Evolutionary conservation across 2,888 invertebrate genomes (phyloP), one percentile per base, ranked within the genome.

Genomic region (Yponomeuta plumbellus): DNA sequence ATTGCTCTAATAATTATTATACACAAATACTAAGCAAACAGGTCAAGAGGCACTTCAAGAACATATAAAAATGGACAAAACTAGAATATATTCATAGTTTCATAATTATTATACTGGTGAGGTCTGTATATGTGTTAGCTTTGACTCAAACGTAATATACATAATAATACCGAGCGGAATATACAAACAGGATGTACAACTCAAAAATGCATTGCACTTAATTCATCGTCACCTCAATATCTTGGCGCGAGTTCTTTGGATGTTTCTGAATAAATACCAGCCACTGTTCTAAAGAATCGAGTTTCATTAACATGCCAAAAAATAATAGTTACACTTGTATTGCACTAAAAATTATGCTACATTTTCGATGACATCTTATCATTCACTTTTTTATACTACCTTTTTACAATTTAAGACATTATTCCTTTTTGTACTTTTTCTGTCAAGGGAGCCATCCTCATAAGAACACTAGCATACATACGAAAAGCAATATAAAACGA

Each of bases 291-390:
- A 80, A 76, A 79, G n/a, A 34, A 79, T 77, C n/a, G n/a, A 23
- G 52, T 64, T 64, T 64, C 52, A 63, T 44, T 52, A 64, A 64
- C 57, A 64, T 34, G 57, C 26, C 56, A 64, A 64, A 40, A n/a
- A 57, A 26, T 40, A 57, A n/a, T 21, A 78, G 79, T 80, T 75
- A 80, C 71, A 79, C 76, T 52, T 85, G 44, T 90, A 89, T 90
- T 90, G 89, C 89, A 89, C 89, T 88, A 86, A 76, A 76, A 75
- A 85, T 85, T 88, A 88, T 83, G 86, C 86, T 88, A 87, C 63
- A 76, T 73, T 79, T 80, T 78, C 74, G 73, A 76, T 71, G 74
- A 74, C 74, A 65, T 65, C 34, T 23, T 56, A 57, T 64, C 26
- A 56, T 56, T 57, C n/a, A 23, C 17, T 56, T 39, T 17, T 57